Evolutionary conservation across 2,113 vertebrate species (phyloP).

Genomic region (Silurus glanis): DNA sequence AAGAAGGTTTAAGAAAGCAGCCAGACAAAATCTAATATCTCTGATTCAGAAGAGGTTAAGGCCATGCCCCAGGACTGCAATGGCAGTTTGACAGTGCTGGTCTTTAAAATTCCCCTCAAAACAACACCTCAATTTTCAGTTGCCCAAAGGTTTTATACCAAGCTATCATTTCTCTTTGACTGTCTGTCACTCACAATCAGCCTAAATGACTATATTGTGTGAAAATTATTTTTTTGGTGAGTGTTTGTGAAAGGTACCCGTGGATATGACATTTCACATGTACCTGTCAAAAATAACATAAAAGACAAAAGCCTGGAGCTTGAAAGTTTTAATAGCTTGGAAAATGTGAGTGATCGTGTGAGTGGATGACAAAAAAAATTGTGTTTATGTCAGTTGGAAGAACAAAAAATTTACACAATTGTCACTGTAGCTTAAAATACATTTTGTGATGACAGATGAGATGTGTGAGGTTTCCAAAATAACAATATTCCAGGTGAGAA

Average conservation of each 20-base stretch:
- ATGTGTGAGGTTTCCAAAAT: neutral
- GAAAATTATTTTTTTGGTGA: conserved; percentile 18
- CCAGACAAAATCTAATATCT: neutral
- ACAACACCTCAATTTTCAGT: neutral
- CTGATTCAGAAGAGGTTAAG: neutral
- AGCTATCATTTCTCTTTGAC: neutral
- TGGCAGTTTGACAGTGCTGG: neutral
- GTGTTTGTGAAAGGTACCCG: neutral
- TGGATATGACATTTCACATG: conserved; percentile 1
- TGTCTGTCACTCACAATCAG: neutral
- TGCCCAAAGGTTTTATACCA: neutral
- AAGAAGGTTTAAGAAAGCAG: neutral
- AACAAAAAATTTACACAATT: neutral
- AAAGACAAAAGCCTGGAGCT: neutral
- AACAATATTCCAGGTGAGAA: neutral
- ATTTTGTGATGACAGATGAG: neutral
- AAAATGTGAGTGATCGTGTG: neutral
- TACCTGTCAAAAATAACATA: neutral
- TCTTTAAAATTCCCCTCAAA: neutral
- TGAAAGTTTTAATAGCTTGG: neutral
- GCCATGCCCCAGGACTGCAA: neutral
- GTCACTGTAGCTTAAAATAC: neutral
- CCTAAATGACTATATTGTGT: conserved; percentile 11
- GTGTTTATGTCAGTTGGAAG: neutral
- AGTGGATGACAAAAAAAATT: neutral